Base-by-base conservation (phyloP, 2,888 invertebrate species). In the Oscheius sp. region DNA sequence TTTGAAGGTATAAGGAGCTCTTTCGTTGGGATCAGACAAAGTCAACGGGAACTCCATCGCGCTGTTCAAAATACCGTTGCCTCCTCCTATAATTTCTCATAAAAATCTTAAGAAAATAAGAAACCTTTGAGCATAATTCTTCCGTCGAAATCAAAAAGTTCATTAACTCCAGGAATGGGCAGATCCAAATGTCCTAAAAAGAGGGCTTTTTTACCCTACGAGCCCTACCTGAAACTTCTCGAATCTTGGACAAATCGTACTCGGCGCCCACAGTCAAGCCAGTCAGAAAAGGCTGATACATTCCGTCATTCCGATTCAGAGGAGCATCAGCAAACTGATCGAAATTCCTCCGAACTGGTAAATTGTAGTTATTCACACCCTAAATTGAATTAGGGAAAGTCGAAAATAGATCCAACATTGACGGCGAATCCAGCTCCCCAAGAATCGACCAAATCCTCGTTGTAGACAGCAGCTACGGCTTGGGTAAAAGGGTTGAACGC, bases 401-500 rank as follows among this genome's bases (percentile, higher is more conserved):
- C 33, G 6, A 55, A 55, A 27, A 33, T 27, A 20, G 15, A 15
- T 58, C n/a, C n/a, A n/a, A 82, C 82, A 69, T 80, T 81, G 17
- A 82, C 76, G 3, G 81, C 82, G 57, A 75, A 80, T 45, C 82
- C 82, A 31, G 82, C 72, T 34, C 82, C 82, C 82, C 82, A 82
- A 17, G 78, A 79, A 70, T 82, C 82, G 69, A 80, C 80, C 25
- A 82, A 74, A 79, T 82, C 82, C 73, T 82, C 82, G 48, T 75
- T 80, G 71, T 69, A 82, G 37, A 77, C 76, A 4, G 82, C 82
- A 33, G 78, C 72, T 23, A 82, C 76, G 27, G 80, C 78, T 39
- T 82, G 79, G 23, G 82, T 81, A 69, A 82, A 82, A 17, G 82
- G 82, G 63, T 82, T 82, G 78, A 82, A 82, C 34, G 82, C 79